Evolutionary conservation across 2,888 invertebrate species (phyloP), one percentile per base, ranked within the genome.

Genomic region (Petrolisthes cinctipes): DNA sequence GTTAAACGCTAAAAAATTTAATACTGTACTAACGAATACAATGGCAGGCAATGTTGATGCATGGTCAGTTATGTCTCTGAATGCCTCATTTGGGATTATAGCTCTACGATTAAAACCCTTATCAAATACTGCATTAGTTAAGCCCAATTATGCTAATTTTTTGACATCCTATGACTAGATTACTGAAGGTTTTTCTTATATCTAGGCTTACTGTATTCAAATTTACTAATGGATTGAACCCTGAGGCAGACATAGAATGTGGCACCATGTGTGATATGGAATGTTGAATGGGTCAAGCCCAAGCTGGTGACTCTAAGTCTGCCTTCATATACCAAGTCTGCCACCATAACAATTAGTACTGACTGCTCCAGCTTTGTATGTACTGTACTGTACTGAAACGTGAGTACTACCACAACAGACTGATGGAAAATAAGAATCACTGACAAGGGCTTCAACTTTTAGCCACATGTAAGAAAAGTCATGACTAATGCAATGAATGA

Each of bases 81-180:
- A 37, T 37, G 37, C 37, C 37, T 37, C 37, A 37, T 37, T 37
- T 37, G 37, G 37, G 37, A 37, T 37, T 37, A 71, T n/a, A 71
- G 71, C 71, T 71, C 71, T n/a, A 71, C 4, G 71, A 71, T 71
- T 71, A n/a, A n/a, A 14, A 71, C 20, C 37, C 71, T 71, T 71
- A 71, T 17, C 61, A 61, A 61, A 61, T 61, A 61, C 9, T 37
- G 37, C 37, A 37, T 37, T 61, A 61, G 9, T n/a, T 71, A 66
- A 11, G 66, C 68, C 80, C 80, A 80, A 85, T 85, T 80, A 81
- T 71, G 56, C 79, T 51, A 79, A 71, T 23, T 78, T 73, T 84
- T 82, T 86, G 82, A 87, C 53, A 61, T 86, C 53, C 53, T 61
- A 80, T 88, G 87, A 88, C 87, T 88, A 88, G 84, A 88, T 61